These are phyloP conservation scores for Caiman crocodilus DNA, from an alignment of 2,797 vertebrate species.

Conservation along the genomic window DNA sequence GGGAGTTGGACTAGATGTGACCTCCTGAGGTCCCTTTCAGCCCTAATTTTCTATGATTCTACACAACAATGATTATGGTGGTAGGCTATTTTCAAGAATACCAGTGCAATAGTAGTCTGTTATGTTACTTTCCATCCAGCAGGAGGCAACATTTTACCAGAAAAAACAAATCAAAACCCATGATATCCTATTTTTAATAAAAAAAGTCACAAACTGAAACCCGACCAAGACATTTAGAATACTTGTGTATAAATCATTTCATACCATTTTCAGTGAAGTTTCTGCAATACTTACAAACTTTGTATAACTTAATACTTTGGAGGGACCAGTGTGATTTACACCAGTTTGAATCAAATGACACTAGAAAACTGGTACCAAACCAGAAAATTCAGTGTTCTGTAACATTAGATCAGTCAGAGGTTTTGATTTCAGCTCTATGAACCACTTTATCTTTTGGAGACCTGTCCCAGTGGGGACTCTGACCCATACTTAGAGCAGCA, in stretches of 20 bases:
- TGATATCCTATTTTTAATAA: neutral
- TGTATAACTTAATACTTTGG: neutral
- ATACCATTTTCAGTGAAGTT: neutral
- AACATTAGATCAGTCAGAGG: neutral
- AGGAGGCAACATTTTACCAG: conserved; percentile 74
- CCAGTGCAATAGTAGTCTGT: neutral
- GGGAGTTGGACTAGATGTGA: no score
- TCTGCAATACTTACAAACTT: neutral
- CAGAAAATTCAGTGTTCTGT: neutral
- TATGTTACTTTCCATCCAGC: conserved; percentile 53
- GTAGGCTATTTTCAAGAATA: neutral
- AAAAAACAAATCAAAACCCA: neutral
- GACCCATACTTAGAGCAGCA: neutral
- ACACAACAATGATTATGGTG: neutral
- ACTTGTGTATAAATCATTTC: neutral
- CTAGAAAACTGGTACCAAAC: neutral
- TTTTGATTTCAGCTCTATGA: neutral
- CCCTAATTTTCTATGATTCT: no score
- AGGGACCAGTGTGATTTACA: neutral
- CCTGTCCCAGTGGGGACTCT: neutral
- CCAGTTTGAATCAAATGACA: neutral
- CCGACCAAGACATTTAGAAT: neutral
- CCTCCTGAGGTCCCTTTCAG: no score
- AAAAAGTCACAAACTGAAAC: neutral
- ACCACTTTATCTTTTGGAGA: neutral